Conservation (phyloP, 2,797 vertebrate genomes). For the Sebastes miniatus region DNA sequence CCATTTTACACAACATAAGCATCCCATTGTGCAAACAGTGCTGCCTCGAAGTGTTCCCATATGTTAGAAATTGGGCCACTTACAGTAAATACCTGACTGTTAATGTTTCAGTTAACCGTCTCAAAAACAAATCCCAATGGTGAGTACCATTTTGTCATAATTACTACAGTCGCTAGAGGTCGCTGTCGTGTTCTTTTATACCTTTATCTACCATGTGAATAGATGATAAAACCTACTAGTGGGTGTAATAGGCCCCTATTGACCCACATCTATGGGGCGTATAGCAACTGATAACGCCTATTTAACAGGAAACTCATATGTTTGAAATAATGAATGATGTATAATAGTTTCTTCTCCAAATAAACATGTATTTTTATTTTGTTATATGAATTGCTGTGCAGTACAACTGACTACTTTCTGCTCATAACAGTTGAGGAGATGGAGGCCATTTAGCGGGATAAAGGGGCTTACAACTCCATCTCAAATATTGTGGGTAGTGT, state of each 20-base stretch:
- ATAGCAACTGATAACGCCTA: no score
- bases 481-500: not conserved
- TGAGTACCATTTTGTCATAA: no score
- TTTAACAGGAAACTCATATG: not conserved
- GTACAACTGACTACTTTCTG: not conserved
- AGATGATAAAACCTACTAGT: no score
- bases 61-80: not conserved
- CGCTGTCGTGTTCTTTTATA: no score
- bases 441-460: not conserved
- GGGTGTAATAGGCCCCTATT: no score
- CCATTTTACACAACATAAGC: not conserved
- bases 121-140: not conserved
- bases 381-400: not conserved
- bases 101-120: not conserved
- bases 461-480: slow-evolving; percentile 7
- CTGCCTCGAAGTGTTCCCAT: not conserved
- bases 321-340: not conserved
- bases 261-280: no score
- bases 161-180: rapidly evolving
- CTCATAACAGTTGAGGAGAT: not conserved
- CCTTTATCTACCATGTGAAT: no score
- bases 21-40: not conserved
- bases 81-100: not conserved
- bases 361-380: not conserved
- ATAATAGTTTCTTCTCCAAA: not conserved